Percentiles rank a stretch among this genome's conserved stretches.
phyloP scores from a whole-genome alignment of 2,888 invertebrate genomes.

The Limenitis camilla region DNA sequence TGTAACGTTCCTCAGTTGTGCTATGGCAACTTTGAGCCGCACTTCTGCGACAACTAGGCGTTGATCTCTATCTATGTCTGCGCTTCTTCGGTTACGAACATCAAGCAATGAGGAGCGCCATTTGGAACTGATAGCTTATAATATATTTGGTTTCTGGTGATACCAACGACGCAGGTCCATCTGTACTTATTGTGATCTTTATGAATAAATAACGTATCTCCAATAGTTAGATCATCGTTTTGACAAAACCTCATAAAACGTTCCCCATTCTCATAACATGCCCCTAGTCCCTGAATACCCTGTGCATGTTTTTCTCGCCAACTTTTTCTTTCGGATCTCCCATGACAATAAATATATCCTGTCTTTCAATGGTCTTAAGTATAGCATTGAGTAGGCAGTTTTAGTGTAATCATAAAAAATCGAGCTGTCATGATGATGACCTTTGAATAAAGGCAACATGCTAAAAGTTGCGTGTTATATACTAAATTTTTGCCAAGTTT shows the following conservation, averaged over 20 bases:
- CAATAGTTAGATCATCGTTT: slow-evolving; percentile 13
- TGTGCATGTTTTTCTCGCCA: too few species aligned
- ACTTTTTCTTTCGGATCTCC: background rate
- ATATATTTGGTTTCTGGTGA: slow-evolving; percentile 20
- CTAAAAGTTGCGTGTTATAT: too few species aligned
- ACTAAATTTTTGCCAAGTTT: too few species aligned
- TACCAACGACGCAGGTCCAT: slow-evolving; percentile 18
- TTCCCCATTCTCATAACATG: slow-evolving; percentile 8
- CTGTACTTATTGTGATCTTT: slow-evolving; percentile 3
- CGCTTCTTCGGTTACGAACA: background rate
- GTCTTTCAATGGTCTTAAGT: too few species aligned
- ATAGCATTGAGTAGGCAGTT: too few species aligned
- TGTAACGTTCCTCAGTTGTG: too few species aligned
- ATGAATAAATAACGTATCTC: slow-evolving; percentile 19
- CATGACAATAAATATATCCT: slow-evolving; percentile 13
- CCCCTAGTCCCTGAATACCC: slow-evolving; percentile 20
- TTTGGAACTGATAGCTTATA: slow-evolving; percentile 4
- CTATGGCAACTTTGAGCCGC: too few species aligned
- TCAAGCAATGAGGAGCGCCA: background rate
- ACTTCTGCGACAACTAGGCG: too few species aligned
- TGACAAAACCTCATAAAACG: slow-evolving; percentile 4
- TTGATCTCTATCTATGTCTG: background rate
- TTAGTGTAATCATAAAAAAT: too few species aligned
- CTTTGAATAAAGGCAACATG: too few species aligned
- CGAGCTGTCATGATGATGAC: too few species aligned